phyloP scores from a whole-genome alignment of 2,888 invertebrate species.

The Acleris emargana region DNA sequence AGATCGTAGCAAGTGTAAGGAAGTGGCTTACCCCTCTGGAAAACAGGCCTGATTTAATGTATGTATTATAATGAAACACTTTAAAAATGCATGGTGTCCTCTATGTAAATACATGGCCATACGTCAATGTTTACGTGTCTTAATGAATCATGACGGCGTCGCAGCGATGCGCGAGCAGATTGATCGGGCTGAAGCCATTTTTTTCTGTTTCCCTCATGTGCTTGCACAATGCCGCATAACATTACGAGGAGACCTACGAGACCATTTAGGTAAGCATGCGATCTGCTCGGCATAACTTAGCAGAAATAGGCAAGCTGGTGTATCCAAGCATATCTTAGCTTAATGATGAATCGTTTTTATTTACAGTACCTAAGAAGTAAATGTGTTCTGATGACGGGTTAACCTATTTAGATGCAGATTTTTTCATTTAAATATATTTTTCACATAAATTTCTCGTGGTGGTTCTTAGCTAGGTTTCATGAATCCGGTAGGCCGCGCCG shows the following conservation, averaged over 20 bases:
- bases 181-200: conserved; percentile 26
- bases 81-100: not conserved
- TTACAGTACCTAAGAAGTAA: too few relatives aligned
- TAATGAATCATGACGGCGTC: not conserved
- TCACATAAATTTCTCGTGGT: too few relatives aligned
- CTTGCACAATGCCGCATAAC: conserved; percentile 14
- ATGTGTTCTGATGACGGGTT: too few relatives aligned
- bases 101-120: not conserved
- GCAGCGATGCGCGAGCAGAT: conserved; percentile 4
- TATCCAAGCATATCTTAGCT: not conserved
- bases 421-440: too few relatives aligned
- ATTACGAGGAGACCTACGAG: conserved; percentile 12
- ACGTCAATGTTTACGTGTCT: conserved; percentile 1
- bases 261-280: conserved; percentile 24
- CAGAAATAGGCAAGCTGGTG: conserved; percentile 12
- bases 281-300: conserved; percentile 22
- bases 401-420: too few relatives aligned
- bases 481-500: too few relatives aligned
- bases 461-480: too few relatives aligned
- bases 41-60: too few relatives aligned
- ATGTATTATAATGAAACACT: too few relatives aligned
- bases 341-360: not conserved
- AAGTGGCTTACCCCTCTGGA: too few relatives aligned
- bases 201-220: conserved; percentile 11
- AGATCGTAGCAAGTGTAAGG: too few relatives aligned